Evolutionary conservation across 2,888 invertebrate genomes (phyloP).

Genomic region (Tipula confusa): DNA sequence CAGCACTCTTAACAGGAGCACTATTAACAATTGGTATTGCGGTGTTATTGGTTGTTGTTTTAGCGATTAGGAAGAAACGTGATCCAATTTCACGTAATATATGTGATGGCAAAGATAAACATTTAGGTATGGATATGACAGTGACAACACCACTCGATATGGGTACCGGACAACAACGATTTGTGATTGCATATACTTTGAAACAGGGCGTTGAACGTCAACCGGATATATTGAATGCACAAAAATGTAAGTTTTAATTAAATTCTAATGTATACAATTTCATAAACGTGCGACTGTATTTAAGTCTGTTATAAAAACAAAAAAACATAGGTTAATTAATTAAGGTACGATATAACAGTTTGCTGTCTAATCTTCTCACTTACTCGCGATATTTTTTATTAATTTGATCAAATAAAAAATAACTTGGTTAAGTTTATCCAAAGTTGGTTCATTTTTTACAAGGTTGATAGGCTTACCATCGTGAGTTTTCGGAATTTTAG

Average conservation of each 20-base stretch:
- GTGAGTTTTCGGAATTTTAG: too few species aligned
- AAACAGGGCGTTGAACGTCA: conserved; percentile 70
- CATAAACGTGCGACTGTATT: background rate
- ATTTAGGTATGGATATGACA: conserved; percentile 51
- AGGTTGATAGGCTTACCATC: too few species aligned
- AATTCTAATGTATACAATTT: background rate
- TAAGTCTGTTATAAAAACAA: background rate
- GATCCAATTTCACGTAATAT: conserved; percentile 54
- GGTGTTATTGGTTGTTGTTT: conserved; percentile 59
- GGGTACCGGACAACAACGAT: conserved; percentile 76
- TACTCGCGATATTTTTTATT: background rate
- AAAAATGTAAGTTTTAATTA: conserved; percentile 56
- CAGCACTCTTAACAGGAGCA: conserved; percentile 63
- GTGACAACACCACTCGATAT: conserved; percentile 63
- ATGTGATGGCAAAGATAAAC: conserved; percentile 51
- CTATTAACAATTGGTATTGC: conserved; percentile 62
- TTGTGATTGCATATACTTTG: conserved; percentile 80
- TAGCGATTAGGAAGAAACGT: conserved; percentile 60
- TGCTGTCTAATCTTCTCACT: background rate
- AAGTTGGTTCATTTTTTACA: too few species aligned
- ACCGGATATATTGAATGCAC: conserved; percentile 77
- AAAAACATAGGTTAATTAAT: background rate
- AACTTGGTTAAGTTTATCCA: too few species aligned
- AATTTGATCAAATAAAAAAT: too few species aligned
- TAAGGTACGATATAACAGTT: background rate